phyloP scores from a whole-genome alignment of 2,113 vertebrate species.

The Nyctereutes procyonoides region DNA sequence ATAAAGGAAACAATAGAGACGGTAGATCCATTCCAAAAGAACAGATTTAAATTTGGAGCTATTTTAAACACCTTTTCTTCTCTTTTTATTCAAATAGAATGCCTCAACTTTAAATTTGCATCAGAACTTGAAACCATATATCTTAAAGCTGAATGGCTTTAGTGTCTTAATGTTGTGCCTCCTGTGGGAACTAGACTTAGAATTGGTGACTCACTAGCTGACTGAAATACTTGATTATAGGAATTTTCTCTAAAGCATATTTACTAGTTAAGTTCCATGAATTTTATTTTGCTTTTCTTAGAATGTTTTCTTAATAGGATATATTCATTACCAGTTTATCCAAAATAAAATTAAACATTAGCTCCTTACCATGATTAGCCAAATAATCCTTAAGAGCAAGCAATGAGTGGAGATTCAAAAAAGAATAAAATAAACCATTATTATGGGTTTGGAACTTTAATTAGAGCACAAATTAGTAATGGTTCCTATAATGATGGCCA shows the following conservation, averaged over 20 bases:
- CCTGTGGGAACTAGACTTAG: constrained; percentile 46
- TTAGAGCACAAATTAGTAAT: constrained; percentile 61
- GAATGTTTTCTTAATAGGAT: constrained; percentile 16
- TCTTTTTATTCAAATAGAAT: constrained; percentile 53
- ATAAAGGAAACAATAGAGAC: constrained; percentile 37
- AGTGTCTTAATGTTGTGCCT: background rate
- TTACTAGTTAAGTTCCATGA: constrained; percentile 28
- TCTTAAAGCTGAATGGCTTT: constrained; percentile 52
- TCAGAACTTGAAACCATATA: constrained; percentile 58
- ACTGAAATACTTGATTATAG: constrained; percentile 58
- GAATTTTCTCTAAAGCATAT: constrained; percentile 33
- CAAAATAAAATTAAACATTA: constrained; percentile 54
- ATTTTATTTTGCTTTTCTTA: constrained; percentile 38
- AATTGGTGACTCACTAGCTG: constrained; percentile 50
- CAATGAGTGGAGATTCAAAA: constrained; percentile 26
- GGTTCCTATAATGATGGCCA: constrained; percentile 64
- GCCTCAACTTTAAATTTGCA: constrained; percentile 60
- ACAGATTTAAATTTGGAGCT: constrained; percentile 24
- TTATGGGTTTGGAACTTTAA: constrained; percentile 60
- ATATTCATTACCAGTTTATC: constrained; percentile 36
- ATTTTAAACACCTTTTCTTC: constrained; percentile 41
- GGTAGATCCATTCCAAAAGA: background rate
- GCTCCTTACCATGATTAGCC: background rate
- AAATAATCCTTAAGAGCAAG: background rate
- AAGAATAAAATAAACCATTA: constrained; percentile 50